Base-by-base conservation (phyloP, 2,113 vertebrate species). In the Odontophorus gujanensis region DNA sequence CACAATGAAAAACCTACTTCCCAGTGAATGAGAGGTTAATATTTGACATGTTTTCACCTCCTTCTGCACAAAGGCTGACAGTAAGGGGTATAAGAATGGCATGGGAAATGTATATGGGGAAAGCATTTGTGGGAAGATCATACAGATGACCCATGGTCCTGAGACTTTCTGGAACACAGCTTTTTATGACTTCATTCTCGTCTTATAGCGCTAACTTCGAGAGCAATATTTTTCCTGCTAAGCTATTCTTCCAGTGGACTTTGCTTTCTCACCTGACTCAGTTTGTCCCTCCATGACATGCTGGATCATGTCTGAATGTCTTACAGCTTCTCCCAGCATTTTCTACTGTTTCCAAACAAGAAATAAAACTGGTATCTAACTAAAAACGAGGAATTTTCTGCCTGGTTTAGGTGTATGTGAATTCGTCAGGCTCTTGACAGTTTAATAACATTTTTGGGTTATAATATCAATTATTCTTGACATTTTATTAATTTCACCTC, bases 61-160 rank as follows among this genome's bases (percentile, higher is more conserved):
- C 30, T 78, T 12, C 45, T 76, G n/a, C 3, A 4, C 58, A 82
- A 47, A 81, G 45, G 30, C 84, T 93, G 75, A 73, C 81, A 80
- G 86, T 71, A 87, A 85, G 45, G 86, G 67, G 42, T 74, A 13
- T 77, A 85, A 87, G 78, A 85, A 71, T 93, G 92, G 86, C 86
- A 93, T 79, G 84, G 89, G 84, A 85, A 92, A 28, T 94, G 42
- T 68, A 89, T 62, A 81, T 84, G 69, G 72, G 81, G 62, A 81
- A 14, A 75, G 24, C 76, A 74, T 83, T 81, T 79, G 45, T 93
- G 94, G 89, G 89, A 87, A 95, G 71, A 71, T 20, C 0, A 76
- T 92, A 81, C 36, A 89, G 47, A 84, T 82, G 74, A 94, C 91
- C 81, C 1, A 0, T 45, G 53, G 74, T 85, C 81, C 84, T 93